phyloP scores from a whole-genome alignment of 2,113 vertebrate species.

The Balaeniceps rex region DNA sequence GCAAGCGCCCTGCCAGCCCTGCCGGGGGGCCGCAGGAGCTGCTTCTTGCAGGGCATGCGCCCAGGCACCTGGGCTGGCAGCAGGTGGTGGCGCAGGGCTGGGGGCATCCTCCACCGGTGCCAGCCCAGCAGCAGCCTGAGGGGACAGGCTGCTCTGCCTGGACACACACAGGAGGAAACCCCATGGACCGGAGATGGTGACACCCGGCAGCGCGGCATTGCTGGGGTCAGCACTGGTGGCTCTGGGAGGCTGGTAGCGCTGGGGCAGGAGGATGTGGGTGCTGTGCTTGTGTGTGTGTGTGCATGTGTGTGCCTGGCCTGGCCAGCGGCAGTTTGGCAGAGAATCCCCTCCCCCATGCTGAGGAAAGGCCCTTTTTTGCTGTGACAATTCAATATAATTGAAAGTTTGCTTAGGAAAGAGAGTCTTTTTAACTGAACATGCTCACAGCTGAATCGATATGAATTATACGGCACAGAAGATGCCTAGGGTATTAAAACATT shows the following conservation, averaged over 20 bases:
- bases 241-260: fast-evolving
- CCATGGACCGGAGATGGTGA: fast-evolving
- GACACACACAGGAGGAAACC: too few species aligned
- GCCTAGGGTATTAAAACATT: constrained; percentile 67
- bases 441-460: constrained; percentile 58
- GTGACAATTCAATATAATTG: constrained; percentile 65
- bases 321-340: background rate
- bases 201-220: fast-evolving
- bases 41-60: fast-evolving
- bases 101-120: background rate
- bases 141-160: background rate
- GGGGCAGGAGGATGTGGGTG: background rate
- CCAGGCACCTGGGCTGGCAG: background rate
- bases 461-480: constrained; percentile 58
- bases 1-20: background rate
- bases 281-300: background rate
- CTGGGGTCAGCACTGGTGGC: background rate
- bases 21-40: background rate
- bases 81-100: background rate
- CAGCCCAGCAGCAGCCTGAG: background rate
- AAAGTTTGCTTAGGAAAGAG: constrained; percentile 61
- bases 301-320: background rate
- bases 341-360: background rate
- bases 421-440: constrained; percentile 62
- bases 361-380: constrained; percentile 10